Conservation (phyloP, 2,888 invertebrate species). For the Plutella xylostella region DNA sequence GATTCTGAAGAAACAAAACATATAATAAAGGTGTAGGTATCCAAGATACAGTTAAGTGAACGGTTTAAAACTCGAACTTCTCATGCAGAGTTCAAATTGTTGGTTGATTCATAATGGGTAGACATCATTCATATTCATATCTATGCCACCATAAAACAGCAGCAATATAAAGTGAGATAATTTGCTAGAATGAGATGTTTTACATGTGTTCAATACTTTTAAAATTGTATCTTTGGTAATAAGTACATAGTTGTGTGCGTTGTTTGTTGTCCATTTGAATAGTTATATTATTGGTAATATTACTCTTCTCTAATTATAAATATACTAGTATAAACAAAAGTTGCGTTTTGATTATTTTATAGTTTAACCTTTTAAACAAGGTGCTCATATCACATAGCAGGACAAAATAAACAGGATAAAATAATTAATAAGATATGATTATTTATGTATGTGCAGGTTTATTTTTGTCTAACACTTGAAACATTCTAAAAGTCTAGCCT, state of each 20-base stretch:
- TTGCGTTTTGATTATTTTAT: neutral
- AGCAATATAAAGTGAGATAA: neutral
- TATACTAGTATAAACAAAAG: neutral
- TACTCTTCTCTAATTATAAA: neutral
- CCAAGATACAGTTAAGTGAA: no score
- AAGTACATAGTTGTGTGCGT: slow-evolving; percentile 37
- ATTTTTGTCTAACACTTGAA: no score
- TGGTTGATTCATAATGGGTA: no score
- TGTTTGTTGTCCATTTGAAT: slow-evolving; percentile 37
- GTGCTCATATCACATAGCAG: no score
- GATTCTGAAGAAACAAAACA: no score
- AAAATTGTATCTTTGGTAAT: slow-evolving; percentile 4
- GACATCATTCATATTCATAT: neutral
- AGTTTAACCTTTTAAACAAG: neutral
- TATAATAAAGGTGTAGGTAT: no score
- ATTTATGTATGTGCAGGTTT: no score
- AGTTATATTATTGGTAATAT: slow-evolving; percentile 37
- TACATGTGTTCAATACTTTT: slow-evolving; percentile 7
- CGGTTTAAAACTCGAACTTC: no score
- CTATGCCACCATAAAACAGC: neutral
- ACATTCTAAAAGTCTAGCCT: no score
- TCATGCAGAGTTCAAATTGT: no score
- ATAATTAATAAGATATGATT: no score
- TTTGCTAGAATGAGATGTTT: slow-evolving; percentile 1
- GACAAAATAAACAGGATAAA: no score